Base-by-base conservation (phyloP, 2,113 vertebrate genomes). In the Ondatra zibethicus region DNA sequence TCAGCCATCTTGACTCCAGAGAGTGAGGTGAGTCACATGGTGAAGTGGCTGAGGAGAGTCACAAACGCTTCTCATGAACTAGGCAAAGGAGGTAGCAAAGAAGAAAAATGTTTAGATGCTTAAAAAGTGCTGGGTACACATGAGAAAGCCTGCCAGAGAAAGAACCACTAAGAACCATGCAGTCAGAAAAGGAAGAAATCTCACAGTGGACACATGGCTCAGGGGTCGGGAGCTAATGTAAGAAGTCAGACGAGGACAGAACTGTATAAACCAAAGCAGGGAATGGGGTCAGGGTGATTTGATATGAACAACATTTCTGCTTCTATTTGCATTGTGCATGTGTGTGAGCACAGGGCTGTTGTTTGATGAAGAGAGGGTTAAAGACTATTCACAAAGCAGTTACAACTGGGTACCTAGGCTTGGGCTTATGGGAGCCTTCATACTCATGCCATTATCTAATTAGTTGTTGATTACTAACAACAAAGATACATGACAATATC, bases 391-490 rank as follows among this genome's bases (percentile, higher is more conserved):
- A 92, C 10, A 96, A 81, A 55, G 17, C 29, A 42, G 23, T 91
- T n/a, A 63, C 21, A 66, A 4, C 50, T 90, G 73, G 47, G 65
- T 93, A n/a, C 75, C 55, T 89, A 92, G 90, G 88, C 76, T 80
- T 47, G 42, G 31, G n/a, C 58, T 88, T 77, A 7, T 31, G 50
- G 11, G 17, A 1, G 29, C 78, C 75, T 63, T 72, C 58, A 75
- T 3, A 50, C 2, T 92, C 52, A 84, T 63, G 52, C 58, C 25
- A 85, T 73, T 82, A 78, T 75, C 33, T 47, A 21, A 14, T 42
- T 91, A 63, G 19, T 9, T 73, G 66, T 81, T 76, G 61, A 94
- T 29, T 52, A 88, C 27, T 39, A 61, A 72, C 29, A 85, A 19
- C 45, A 86, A 94, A 96, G 31, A 89, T 29, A 92, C 25, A 70